phyloP scores from a whole-genome alignment of 2,113 vertebrate species.

The Rhinoderma darwinii region DNA sequence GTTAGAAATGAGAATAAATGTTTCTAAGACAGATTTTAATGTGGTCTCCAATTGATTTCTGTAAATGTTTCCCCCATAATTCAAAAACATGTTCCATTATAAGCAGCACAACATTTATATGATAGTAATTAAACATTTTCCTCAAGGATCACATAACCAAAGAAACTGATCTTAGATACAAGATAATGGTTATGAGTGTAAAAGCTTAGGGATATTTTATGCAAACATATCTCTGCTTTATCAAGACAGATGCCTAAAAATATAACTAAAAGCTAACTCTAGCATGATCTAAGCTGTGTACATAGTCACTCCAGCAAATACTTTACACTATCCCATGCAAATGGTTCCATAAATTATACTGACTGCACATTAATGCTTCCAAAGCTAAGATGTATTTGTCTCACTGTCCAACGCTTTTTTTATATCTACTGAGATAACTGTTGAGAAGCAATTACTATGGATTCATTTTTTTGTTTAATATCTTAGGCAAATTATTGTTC shows the following conservation, averaged over 20 bases:
- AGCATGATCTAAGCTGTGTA: slow-evolving; percentile 46
- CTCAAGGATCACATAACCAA: slow-evolving; percentile 19
- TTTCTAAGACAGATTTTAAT: neutral
- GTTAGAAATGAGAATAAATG: neutral
- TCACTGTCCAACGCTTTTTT: slow-evolving; percentile 40
- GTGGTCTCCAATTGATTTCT: neutral
- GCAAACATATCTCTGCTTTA: slow-evolving; percentile 39
- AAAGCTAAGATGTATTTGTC: slow-evolving; percentile 53
- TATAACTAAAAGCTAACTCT: slow-evolving; percentile 30
- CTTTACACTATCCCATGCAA: slow-evolving; percentile 45
- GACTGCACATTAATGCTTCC: slow-evolving; percentile 57
- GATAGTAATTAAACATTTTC: slow-evolving; percentile 25
- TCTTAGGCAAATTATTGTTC: slow-evolving; percentile 33
- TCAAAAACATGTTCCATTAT: slow-evolving; percentile 15
- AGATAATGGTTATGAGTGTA: slow-evolving; percentile 38
- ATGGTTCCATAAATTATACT: slow-evolving; percentile 54
- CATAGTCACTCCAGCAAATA: slow-evolving; percentile 35
- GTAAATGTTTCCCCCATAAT: slow-evolving; percentile 1
- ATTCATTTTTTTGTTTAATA: slow-evolving; percentile 47
- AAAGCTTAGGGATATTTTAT: slow-evolving; percentile 51
- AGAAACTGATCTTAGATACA: slow-evolving; percentile 23
- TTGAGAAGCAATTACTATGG: slow-evolving; percentile 49
- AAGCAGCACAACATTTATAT: slow-evolving; percentile 12
- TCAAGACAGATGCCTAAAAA: slow-evolving; percentile 29
- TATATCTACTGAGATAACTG: slow-evolving; percentile 36